phyloP scores from a whole-genome alignment of 2,113 vertebrate genomes.

The Antennarius striatus region DNA sequence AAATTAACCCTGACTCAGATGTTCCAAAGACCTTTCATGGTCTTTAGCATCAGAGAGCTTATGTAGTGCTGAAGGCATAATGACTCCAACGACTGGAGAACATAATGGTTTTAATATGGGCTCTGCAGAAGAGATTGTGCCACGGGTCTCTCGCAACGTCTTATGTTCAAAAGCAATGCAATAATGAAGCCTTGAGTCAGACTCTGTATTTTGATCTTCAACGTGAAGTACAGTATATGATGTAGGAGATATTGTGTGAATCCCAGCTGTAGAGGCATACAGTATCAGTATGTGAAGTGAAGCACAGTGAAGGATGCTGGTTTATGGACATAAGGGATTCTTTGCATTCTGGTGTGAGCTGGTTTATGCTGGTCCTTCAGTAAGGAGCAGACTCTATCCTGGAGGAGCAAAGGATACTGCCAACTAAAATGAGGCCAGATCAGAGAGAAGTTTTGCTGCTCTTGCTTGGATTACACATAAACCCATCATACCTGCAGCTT shows the following conservation, averaged over 20 bases:
- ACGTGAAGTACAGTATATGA: constrained; percentile 33
- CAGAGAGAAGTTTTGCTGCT: constrained; percentile 41
- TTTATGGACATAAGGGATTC: constrained; percentile 32
- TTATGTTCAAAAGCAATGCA: constrained; percentile 63
- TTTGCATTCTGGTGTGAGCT: constrained; percentile 35
- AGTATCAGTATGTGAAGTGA: constrained; percentile 14
- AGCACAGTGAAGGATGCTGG: constrained; percentile 19
- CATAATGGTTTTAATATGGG: constrained; percentile 77
- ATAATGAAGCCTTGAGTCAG: constrained; percentile 49
- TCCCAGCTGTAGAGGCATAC: constrained; percentile 34
- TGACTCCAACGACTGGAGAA: constrained; percentile 69
- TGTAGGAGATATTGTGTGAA: constrained; percentile 49
- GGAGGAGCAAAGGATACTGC: constrained; percentile 43
- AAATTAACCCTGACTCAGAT: constrained; percentile 50
- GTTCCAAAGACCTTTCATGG: constrained; percentile 46
- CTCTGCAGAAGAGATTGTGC: constrained; percentile 53
- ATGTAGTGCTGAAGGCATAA: constrained; percentile 65
- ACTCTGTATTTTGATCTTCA: constrained; percentile 50
- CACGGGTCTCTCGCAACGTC: constrained; percentile 51
- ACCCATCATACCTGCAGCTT: constrained; percentile 68
- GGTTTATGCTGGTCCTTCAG: constrained; percentile 39
- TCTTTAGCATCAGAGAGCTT: constrained; percentile 43
- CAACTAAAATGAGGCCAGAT: constrained; percentile 63
- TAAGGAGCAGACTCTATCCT: constrained; percentile 49
- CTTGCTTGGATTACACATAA: constrained; percentile 71